Evolutionary conservation across 2,113 vertebrate genomes (phyloP).

Genomic region (Colinus virginianus): DNA sequence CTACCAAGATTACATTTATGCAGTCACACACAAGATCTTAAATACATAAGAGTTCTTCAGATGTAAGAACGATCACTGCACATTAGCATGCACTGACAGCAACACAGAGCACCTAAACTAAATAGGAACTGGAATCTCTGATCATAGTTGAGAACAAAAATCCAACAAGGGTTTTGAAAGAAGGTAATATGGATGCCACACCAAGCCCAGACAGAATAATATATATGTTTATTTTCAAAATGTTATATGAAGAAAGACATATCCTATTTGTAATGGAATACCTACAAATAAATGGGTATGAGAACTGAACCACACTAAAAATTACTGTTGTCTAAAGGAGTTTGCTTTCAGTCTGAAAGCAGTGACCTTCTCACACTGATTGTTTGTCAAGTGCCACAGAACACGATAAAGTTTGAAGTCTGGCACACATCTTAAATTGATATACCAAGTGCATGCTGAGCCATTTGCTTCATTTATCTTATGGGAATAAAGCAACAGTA

Average conservation of each 20-base stretch:
- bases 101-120: neutral
- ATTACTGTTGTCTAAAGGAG: neutral
- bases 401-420: neutral
- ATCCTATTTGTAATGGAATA: neutral
- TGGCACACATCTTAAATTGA: neutral
- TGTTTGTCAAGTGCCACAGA: neutral
- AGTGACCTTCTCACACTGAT: neutral
- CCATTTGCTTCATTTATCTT: neutral
- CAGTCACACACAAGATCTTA: no score
- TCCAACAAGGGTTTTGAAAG: neutral
- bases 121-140: neutral
- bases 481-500: neutral
- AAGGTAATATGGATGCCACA: neutral
- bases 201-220: neutral
- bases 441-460: neutral
- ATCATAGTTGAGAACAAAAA: neutral
- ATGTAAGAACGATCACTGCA: neutral
- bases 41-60: neutral
- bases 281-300: neutral
- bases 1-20: no score
- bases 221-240: neutral
- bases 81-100: neutral
- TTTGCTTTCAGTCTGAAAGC: neutral
- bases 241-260: neutral
- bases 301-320: neutral